Evolutionary conservation across 2,888 invertebrate genomes (phyloP).

Genomic region (Cephus pygmeus): DNA sequence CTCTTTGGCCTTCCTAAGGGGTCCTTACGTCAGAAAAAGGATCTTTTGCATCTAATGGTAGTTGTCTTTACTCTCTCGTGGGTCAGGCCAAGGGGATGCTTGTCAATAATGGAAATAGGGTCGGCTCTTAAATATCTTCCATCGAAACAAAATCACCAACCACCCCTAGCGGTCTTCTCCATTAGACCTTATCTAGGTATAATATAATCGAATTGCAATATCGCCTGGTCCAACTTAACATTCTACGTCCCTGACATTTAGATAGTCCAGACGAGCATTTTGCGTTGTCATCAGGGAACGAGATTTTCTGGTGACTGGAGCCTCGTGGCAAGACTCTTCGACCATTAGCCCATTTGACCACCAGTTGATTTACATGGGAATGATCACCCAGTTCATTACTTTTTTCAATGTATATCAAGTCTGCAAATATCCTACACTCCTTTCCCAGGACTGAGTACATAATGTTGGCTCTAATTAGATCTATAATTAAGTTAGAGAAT

Average conservation of each 20-base stretch:
- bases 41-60: background rate
- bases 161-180: background rate
- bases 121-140: background rate
- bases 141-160: background rate
- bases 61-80: background rate
- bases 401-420: background rate
- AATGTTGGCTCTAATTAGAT: background rate
- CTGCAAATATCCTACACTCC: background rate
- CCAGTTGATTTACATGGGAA: background rate
- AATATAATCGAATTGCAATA: background rate
- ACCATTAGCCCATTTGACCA: background rate
- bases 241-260: background rate
- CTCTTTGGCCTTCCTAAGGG: background rate
- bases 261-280: background rate
- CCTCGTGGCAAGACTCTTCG: too few relatives aligned
- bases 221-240: background rate
- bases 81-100: too few relatives aligned
- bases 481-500: background rate
- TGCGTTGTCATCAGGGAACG: too few relatives aligned
- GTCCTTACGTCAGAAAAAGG: background rate
- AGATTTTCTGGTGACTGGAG: too few relatives aligned
- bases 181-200: background rate
- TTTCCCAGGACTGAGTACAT: background rate
- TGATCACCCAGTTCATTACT: background rate
- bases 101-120: background rate